phyloP scores from a whole-genome alignment of 2,888 invertebrate genomes.

The Drosophila lutescens region DNA sequence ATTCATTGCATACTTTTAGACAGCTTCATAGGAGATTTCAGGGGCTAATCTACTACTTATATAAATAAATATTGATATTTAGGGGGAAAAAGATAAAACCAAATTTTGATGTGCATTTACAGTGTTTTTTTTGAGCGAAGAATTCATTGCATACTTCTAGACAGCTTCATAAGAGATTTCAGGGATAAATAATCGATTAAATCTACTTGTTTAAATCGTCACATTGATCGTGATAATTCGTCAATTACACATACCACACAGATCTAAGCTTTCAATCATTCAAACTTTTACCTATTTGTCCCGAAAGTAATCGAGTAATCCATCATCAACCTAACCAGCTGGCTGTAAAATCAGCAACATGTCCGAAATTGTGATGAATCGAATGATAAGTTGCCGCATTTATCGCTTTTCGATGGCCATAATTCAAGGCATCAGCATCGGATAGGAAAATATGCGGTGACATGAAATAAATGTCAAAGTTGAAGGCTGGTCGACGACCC shows the following conservation, averaged over 20 bases:
- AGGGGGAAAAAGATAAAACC: too few species aligned
- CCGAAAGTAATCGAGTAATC: neutral
- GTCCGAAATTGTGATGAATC: constrained; percentile 37
- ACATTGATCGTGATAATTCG: neutral
- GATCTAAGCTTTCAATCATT: neutral
- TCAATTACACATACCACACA: neutral
- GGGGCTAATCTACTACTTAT: too few species aligned
- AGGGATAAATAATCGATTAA: too few species aligned
- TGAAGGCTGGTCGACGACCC: constrained; percentile 25
- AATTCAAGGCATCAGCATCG: constrained; percentile 19
- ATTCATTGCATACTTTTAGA: too few species aligned
- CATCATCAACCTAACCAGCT: constrained; percentile 1
- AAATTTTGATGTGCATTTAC: too few species aligned
- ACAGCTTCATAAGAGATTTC: too few species aligned
- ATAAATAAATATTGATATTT: too few species aligned
- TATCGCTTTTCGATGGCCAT: constrained; percentile 38
- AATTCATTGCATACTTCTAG: too few species aligned
- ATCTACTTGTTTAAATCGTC: too few species aligned
- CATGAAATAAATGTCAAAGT: constrained; percentile 35
- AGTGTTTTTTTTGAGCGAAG: too few species aligned
- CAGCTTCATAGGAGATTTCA: too few species aligned
- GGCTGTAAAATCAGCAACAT: constrained; percentile 4
- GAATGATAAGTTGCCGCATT: constrained; percentile 36
- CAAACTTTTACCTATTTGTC: neutral
- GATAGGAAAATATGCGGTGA: constrained; percentile 22